phyloP scores from a whole-genome alignment of 2,113 vertebrate species.

The Salminus brasiliensis region DNA sequence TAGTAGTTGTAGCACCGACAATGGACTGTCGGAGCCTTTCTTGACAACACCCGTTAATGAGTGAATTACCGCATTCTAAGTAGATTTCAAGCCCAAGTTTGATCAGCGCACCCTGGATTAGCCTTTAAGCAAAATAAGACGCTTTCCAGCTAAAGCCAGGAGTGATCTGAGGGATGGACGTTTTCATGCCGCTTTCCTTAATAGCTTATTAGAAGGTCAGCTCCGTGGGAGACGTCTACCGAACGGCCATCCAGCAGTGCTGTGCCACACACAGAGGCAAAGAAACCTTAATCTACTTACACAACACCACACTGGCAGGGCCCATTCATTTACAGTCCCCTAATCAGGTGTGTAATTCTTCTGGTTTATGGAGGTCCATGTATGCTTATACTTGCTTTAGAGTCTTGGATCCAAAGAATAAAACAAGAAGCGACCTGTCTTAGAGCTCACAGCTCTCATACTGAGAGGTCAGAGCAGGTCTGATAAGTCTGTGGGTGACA shows the following conservation, averaged over 20 bases:
- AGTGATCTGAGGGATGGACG: background rate
- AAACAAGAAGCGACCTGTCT: background rate
- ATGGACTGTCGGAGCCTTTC: background rate
- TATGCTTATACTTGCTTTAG: slow-evolving; percentile 48
- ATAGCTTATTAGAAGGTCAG: slow-evolving; percentile 34
- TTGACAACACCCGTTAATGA: background rate
- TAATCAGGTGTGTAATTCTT: slow-evolving; percentile 55
- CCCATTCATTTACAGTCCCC: slow-evolving; percentile 51
- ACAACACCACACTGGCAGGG: slow-evolving; percentile 42
- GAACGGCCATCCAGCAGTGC: slow-evolving; percentile 20
- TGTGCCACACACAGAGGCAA: slow-evolving; percentile 42
- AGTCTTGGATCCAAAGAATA: slow-evolving; percentile 37
- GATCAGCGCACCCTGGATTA: background rate
- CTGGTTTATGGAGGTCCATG: slow-evolving; percentile 56
- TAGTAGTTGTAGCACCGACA: background rate
- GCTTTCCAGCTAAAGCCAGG: slow-evolving; percentile 25
- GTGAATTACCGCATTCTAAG: background rate
- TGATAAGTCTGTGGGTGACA: background rate
- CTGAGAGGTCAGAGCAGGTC: no score
- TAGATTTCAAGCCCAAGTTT: background rate
- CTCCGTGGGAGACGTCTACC: slow-evolving; percentile 18
- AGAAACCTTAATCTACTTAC: slow-evolving; percentile 51
- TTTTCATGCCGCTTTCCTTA: slow-evolving; percentile 30
- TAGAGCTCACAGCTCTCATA: background rate
- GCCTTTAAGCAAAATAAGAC: background rate